Conservation (phyloP, 2,113 vertebrate genomes). For the Malurus melanocephalus region DNA sequence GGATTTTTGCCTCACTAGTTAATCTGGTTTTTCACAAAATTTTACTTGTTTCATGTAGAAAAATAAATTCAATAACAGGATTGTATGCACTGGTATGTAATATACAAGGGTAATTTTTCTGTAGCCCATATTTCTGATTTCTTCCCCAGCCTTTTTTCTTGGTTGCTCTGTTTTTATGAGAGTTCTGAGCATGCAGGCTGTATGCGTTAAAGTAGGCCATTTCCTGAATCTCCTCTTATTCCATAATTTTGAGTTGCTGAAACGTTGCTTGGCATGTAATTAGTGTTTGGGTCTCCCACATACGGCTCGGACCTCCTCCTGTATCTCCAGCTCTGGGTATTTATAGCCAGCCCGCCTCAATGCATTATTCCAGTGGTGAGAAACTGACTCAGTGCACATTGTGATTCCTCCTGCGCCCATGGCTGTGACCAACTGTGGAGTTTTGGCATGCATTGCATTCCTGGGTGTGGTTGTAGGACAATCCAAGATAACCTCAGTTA, state of each 20-base stretch:
- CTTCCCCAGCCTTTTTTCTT: neutral
- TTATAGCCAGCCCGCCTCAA: neutral
- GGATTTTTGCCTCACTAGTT: neutral
- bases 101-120: neutral
- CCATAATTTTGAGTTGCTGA: neutral
- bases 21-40: neutral
- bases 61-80: neutral
- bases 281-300: neutral
- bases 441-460: conserved; percentile 10
- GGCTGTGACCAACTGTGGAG: neutral
- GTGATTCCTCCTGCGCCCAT: neutral
- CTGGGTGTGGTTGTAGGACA: conserved; percentile 43
- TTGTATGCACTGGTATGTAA: neutral
- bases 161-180: neutral
- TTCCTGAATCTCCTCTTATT: neutral
- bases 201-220: neutral
- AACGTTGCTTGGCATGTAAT: neutral
- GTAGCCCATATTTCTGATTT: neutral
- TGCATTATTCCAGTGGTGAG: neutral
- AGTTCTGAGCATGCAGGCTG: neutral
- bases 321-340: neutral
- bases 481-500: conserved; percentile 1
- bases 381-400: neutral
- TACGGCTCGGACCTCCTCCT: neutral
- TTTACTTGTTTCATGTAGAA: neutral